A percentile compares a stretch with the other conserved stretches of the same genome.
These are phyloP conservation scores for Ophthalmolycus amberensis DNA, from an alignment of 2,113 vertebrate genomes.

Conservation along the genomic window DNA sequence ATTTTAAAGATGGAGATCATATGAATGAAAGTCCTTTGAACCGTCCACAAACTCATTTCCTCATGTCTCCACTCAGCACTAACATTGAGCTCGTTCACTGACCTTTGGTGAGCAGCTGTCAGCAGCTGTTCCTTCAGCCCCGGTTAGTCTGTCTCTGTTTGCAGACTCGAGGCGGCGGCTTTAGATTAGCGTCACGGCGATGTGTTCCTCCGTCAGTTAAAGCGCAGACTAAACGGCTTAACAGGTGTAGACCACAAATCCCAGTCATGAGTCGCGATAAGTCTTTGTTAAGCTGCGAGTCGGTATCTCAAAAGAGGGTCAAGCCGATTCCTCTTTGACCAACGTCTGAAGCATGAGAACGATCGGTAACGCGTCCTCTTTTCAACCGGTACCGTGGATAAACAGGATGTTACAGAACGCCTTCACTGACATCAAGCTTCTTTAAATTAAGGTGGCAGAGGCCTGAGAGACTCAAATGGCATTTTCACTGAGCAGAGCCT, in stretches of 20 bases:
- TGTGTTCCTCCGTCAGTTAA: slow-evolving; percentile 34
- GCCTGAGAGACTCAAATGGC: no score
- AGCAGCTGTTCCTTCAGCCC: slow-evolving; percentile 6
- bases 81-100: slow-evolving; percentile 11
- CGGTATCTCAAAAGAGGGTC: no score
- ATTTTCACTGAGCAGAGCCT: no score
- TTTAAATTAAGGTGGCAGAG: no score
- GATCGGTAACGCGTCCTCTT: no score
- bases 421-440: no score
- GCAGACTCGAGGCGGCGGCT: slow-evolving; percentile 38
- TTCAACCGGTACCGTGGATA: no score
- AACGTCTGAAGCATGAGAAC: not conserved
- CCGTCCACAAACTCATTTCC: not conserved
- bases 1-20: no score
- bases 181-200: slow-evolving; percentile 41
- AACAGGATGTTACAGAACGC: no score
- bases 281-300: no score
- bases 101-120: slow-evolving; percentile 12
- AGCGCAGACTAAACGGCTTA: not conserved
- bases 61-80: not conserved
- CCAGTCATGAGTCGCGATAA: slow-evolving; percentile 59
- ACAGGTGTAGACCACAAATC: slow-evolving; percentile 54
- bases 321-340: no score
- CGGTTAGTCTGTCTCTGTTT: slow-evolving; percentile 21
- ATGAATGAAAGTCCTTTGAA: not conserved